Percentiles rank a stretch among this genome's conserved stretches.
Evolutionary conservation across 2,113 vertebrate species (phyloP).

Genomic region (Poeciliopsis prolifica): DNA sequence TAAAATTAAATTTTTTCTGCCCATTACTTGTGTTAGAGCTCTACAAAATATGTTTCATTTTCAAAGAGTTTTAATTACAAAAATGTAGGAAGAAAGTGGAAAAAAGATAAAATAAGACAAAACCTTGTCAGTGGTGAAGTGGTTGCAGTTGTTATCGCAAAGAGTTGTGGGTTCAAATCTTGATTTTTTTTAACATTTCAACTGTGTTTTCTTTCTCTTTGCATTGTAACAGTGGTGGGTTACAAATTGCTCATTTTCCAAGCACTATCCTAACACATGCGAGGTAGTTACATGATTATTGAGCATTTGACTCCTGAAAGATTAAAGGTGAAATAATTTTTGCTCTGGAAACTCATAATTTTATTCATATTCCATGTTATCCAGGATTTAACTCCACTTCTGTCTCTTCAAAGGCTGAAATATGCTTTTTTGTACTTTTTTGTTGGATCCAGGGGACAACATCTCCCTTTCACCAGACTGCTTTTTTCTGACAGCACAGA

Average conservation of each 20-base stretch:
- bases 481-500: constrained; percentile 70
- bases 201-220: neutral
- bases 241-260: too few relatives aligned
- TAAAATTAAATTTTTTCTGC: too few relatives aligned
- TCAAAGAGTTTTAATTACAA: neutral
- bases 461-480: constrained; percentile 69
- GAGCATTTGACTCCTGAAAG: constrained; percentile 39
- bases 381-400: constrained; percentile 58
- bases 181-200: neutral
- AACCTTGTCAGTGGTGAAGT: neutral
- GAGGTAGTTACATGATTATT: constrained; percentile 27
- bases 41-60: too few relatives aligned
- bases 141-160: neutral
- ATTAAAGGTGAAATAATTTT: constrained; percentile 54
- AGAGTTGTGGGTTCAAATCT: neutral
- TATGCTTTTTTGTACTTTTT: constrained; percentile 8
- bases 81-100: neutral
- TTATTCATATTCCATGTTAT: constrained; percentile 38
- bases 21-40: too few relatives aligned
- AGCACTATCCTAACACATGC: neutral
- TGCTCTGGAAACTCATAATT: constrained; percentile 4
- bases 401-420: constrained; percentile 64
- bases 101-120: too few relatives aligned
- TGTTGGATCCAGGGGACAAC: constrained; percentile 54
- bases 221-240: neutral